These are phyloP conservation scores for Macrostomum cliftonense DNA, from an alignment of 2,888 invertebrate genomes.

Conservation along the genomic window DNA sequence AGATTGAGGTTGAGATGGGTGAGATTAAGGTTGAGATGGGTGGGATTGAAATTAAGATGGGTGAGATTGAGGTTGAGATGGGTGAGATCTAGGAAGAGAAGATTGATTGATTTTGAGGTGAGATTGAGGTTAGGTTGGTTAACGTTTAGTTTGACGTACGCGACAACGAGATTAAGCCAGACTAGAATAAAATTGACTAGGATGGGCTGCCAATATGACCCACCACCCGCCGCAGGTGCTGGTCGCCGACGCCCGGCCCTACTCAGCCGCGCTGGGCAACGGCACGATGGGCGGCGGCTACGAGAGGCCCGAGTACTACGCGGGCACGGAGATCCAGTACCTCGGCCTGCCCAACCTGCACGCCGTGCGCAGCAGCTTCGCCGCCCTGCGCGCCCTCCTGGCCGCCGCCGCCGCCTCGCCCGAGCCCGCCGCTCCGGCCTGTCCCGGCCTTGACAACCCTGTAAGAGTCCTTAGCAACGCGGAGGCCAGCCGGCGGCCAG, in stretches of 20 bases:
- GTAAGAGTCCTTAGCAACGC: no score
- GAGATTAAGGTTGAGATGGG: no score
- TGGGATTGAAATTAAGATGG: no score
- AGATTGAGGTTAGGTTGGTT: no score
- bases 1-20: no score
- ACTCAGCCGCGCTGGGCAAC: conserved; percentile 85
- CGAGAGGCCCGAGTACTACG: conserved; percentile 70
- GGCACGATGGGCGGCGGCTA: conserved; percentile 87
- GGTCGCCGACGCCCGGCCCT: conserved; percentile 83
- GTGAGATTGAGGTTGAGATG: no score
- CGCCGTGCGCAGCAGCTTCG: conserved; percentile 75
- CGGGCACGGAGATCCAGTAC: conserved; percentile 79
- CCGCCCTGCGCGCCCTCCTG: conserved; percentile 62
- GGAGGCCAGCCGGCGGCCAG: conserved; percentile 59
- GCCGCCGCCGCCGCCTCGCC: conserved; percentile 64
- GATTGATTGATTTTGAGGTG: no score
- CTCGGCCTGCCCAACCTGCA: conserved; percentile 96
- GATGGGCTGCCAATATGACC: no score
- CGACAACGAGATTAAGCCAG: no score
- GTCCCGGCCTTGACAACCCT: conserved; percentile 62
- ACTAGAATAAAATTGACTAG: no score
- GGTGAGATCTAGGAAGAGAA: no score
- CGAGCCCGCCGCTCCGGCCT: conserved; percentile 75
- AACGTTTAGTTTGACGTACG: no score
- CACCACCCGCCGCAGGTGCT: conserved; percentile 43